A percentile compares a stretch with the other conserved stretches of the same genome.
These are phyloP conservation scores for Tromatobia lineatoria DNA, from an alignment of 2,888 invertebrate species.

Conservation along the genomic window DNA sequence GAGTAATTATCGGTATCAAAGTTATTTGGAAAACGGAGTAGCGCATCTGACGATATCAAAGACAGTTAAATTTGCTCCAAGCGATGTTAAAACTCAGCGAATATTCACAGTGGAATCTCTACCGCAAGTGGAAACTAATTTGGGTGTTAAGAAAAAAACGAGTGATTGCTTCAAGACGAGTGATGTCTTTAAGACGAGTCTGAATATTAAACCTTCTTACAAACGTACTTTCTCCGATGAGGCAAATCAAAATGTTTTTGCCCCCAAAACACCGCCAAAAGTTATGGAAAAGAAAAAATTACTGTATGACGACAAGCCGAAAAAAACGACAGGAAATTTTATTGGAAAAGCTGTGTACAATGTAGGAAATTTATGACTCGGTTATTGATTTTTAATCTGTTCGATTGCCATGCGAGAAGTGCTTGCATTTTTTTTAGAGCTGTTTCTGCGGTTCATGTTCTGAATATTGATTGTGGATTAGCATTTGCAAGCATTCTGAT, in stretches of 20 bases:
- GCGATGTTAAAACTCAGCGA: constrained; percentile 18
- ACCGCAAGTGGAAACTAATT: neutral
- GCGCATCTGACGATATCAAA: constrained; percentile 56
- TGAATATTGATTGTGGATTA: neutral
- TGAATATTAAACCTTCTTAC: constrained; percentile 4
- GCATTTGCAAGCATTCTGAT: no score
- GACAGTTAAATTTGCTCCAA: constrained; percentile 33
- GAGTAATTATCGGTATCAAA: constrained; percentile 71
- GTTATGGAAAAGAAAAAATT: constrained; percentile 39
- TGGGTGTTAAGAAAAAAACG: constrained; percentile 26
- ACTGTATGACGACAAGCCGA: constrained; percentile 64
- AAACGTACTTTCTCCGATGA: constrained; percentile 17
- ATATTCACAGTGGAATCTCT: constrained; percentile 47
- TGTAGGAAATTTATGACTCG: constrained; percentile 70
- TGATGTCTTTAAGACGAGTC: constrained; percentile 27
- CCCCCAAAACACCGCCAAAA: neutral
- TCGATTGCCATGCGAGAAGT: neutral
- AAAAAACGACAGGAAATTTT: constrained; percentile 71
- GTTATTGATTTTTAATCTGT: constrained; percentile 6
- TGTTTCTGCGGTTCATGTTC: neutral
- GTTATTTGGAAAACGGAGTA: constrained; percentile 70
- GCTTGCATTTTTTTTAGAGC: neutral
- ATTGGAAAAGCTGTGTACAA: constrained; percentile 78
- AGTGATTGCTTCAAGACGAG: no score
- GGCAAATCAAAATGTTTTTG: constrained; percentile 5